Conservation (phyloP, 2,888 invertebrate genomes). For the Uropetala carovei region DNA sequence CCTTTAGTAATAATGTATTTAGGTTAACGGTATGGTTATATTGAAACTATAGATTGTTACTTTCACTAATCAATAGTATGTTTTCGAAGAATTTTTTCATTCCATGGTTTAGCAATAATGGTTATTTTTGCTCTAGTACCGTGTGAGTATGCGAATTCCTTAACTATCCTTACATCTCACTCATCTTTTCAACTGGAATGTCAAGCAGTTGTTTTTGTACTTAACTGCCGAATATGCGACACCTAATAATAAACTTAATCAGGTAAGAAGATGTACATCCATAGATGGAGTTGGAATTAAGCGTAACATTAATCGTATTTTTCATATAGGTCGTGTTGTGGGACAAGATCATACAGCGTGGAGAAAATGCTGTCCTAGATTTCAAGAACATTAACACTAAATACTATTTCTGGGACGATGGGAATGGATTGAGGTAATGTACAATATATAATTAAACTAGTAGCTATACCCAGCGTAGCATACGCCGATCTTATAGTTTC, state of each 20-base stretch:
- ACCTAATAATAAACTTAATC: conserved; percentile 89
- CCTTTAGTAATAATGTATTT: conserved; percentile 73
- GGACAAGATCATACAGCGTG: conserved; percentile 98
- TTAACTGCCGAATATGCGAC: conserved; percentile 97
- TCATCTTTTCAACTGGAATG: conserved; percentile 98
- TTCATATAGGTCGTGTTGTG: conserved; percentile 89
- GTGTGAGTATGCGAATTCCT: conserved; percentile 67
- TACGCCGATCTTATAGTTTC: too few species aligned
- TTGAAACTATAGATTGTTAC: neutral
- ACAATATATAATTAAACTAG: too few species aligned
- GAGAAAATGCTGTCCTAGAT: conserved; percentile 94
- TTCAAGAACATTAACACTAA: conserved; percentile 97
- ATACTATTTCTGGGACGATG: conserved; percentile 99
- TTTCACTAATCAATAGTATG: neutral
- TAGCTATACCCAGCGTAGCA: too few species aligned
- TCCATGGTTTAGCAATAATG: neutral
- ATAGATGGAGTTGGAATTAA: neutral
- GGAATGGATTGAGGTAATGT: conserved; percentile 92
- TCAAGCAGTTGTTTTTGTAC: conserved; percentile 97
- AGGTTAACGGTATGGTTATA: neutral
- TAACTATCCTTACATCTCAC: conserved; percentile 80
- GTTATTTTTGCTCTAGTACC: neutral
- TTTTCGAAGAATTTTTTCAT: neutral
- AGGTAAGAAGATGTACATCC: conserved; percentile 75
- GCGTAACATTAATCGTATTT: conserved; percentile 32